Conservation (phyloP, 2,113 vertebrate species). For the Neodontobutis hainanensis region DNA sequence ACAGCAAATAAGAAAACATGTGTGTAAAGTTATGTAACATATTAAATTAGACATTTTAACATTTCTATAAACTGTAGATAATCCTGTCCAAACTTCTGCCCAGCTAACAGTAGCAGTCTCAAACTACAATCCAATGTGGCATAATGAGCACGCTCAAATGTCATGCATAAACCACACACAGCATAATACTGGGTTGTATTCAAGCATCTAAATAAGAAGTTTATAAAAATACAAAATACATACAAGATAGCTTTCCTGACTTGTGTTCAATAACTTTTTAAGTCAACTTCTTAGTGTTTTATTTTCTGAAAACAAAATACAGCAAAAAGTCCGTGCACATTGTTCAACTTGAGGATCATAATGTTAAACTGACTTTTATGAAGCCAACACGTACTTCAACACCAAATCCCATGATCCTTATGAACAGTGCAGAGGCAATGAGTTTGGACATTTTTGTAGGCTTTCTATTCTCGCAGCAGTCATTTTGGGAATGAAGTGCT, state of each 20-base stretch:
- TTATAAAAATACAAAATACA: too few relatives aligned
- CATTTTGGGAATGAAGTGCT: slow-evolving; percentile 53
- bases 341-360: slow-evolving; percentile 40
- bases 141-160: neutral
- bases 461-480: slow-evolving; percentile 46
- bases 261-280: neutral
- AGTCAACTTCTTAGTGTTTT: slow-evolving; percentile 20
- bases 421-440: slow-evolving; percentile 30
- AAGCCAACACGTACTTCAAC: slow-evolving; percentile 44
- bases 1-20: slow-evolving; percentile 3
- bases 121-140: neutral
- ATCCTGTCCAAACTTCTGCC: neutral
- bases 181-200: neutral
- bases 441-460: slow-evolving; percentile 40
- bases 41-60: too few relatives aligned
- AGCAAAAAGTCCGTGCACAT: neutral
- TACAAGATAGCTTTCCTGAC: too few relatives aligned
- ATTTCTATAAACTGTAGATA: too few relatives aligned
- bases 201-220: neutral
- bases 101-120: neutral
- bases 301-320: neutral
- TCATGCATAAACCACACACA: neutral
- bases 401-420: slow-evolving; percentile 52
- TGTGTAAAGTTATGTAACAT: neutral
- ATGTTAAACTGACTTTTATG: slow-evolving; percentile 56